Evolutionary conservation across 2,888 invertebrate species (phyloP).

Genomic region (Ernsta delagoae): DNA sequence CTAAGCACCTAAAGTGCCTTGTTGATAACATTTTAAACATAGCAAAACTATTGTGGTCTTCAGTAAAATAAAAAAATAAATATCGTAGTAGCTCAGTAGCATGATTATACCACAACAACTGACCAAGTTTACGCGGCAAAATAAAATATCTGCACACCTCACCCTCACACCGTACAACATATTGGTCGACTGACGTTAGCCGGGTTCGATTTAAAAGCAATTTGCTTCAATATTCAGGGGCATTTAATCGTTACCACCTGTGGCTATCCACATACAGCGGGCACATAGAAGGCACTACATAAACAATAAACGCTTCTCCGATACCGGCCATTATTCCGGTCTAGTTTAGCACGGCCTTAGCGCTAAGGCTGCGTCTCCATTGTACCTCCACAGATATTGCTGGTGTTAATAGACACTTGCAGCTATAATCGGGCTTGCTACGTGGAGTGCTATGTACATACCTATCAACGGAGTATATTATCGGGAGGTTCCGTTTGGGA

Average conservation of each 20-base stretch:
- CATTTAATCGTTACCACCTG: slow-evolving; percentile 35
- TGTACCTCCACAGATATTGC: slow-evolving; percentile 15
- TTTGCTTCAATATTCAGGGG: slow-evolving; percentile 34
- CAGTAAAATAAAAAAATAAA: too few species aligned
- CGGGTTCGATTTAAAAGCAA: slow-evolving; percentile 33
- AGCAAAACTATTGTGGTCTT: too few species aligned
- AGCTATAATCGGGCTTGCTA: slow-evolving; percentile 23
- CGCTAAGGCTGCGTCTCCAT: slow-evolving; percentile 29
- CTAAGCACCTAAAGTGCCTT: too few species aligned
- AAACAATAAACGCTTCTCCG: slow-evolving; percentile 34
- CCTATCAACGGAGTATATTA: background rate
- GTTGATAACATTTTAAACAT: too few species aligned
- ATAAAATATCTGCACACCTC: slow-evolving; percentile 1
- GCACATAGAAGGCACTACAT: slow-evolving; percentile 31
- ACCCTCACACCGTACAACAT: slow-evolving; percentile 4
- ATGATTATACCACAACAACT: too few species aligned
- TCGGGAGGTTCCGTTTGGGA: background rate
- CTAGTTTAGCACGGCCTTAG: slow-evolving; percentile 31
- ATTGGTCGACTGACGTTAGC: slow-evolving; percentile 12
- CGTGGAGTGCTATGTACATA: slow-evolving; percentile 10
- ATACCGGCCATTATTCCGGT: slow-evolving; percentile 30
- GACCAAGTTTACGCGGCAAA: background rate
- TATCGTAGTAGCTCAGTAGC: too few species aligned
- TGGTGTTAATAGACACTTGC: slow-evolving; percentile 28
- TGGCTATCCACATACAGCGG: slow-evolving; percentile 30